These are phyloP conservation scores for Rana temporaria DNA, from an alignment of 2,113 vertebrate genomes.

Conservation along the genomic window DNA sequence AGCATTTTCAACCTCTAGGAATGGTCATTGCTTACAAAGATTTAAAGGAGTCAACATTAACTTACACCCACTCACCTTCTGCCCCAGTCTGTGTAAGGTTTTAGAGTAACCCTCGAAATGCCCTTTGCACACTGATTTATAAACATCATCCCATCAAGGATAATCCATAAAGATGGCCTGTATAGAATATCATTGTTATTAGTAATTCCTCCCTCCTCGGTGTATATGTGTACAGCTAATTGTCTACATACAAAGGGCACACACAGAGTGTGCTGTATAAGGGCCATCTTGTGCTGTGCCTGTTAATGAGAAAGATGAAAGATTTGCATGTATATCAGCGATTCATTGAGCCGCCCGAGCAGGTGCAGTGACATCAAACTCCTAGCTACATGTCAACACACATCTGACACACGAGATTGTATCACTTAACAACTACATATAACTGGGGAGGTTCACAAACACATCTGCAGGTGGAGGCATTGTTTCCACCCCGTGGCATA, in stretches of 20 bases:
- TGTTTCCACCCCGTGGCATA: slow-evolving; percentile 54
- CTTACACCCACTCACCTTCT: too few relatives aligned
- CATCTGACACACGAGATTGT: slow-evolving; percentile 26
- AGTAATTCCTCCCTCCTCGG: not conserved
- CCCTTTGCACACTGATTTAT: too few relatives aligned
- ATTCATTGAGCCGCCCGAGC: slow-evolving; percentile 43
- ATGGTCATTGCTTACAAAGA: too few relatives aligned
- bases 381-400: slow-evolving; percentile 56
- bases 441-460: slow-evolving; percentile 61
- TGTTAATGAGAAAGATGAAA: slow-evolving; percentile 18
- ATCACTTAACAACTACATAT: slow-evolving; percentile 63
- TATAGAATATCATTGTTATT: not conserved
- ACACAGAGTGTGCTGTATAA: not conserved
- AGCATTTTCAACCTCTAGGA: too few relatives aligned
- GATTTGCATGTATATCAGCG: not conserved
- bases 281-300: not conserved
- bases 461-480: slow-evolving; percentile 68
- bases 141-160: too few relatives aligned
- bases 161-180: not conserved
- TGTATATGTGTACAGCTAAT: not conserved
- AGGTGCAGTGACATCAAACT: slow-evolving; percentile 59
- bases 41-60: too few relatives aligned
- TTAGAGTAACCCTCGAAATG: too few relatives aligned
- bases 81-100: too few relatives aligned
- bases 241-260: not conserved